A percentile compares a stretch with the other conserved stretches of the same genome.
phyloP scores from a whole-genome alignment of 2,888 invertebrate species.

The Psylliodes chrysocephalus region DNA sequence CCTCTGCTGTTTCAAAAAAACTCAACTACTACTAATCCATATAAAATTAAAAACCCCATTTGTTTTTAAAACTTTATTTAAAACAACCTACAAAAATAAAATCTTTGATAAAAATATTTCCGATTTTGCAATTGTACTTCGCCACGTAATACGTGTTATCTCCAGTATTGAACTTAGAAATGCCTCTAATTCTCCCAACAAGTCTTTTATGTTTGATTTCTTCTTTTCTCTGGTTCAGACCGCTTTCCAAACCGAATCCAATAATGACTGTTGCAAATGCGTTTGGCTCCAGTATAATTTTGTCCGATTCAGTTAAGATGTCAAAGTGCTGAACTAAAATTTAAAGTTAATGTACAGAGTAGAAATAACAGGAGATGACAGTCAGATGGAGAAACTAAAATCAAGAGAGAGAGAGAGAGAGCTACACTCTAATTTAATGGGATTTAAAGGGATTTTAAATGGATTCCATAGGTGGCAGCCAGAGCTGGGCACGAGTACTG shows the following conservation, averaged over 20 bases:
- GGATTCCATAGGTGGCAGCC: no score
- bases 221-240: constrained; percentile 31
- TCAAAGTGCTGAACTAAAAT: constrained; percentile 40
- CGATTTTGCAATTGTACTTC: constrained; percentile 45
- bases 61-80: constrained; percentile 30
- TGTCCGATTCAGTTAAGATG: constrained; percentile 26
- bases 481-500: no score
- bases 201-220: no score
- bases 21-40: no score
- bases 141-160: constrained; percentile 40
- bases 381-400: no score
- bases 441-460: no score
- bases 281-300: constrained; percentile 34
- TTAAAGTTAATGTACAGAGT: no score
- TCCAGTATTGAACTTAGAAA: constrained; percentile 13
- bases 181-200: constrained; percentile 22
- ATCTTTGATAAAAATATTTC: constrained; percentile 42
- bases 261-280: constrained; percentile 32
- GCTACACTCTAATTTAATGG: no score
- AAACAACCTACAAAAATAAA: constrained; percentile 43
- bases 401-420: no score
- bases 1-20: no score
- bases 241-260: constrained; percentile 42
- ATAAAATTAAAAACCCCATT: background rate
- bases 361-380: no score